Evolutionary conservation across 2,888 invertebrate species (phyloP), one percentile per base, ranked within the genome.

Genomic region (Aricia artaxerxes): DNA sequence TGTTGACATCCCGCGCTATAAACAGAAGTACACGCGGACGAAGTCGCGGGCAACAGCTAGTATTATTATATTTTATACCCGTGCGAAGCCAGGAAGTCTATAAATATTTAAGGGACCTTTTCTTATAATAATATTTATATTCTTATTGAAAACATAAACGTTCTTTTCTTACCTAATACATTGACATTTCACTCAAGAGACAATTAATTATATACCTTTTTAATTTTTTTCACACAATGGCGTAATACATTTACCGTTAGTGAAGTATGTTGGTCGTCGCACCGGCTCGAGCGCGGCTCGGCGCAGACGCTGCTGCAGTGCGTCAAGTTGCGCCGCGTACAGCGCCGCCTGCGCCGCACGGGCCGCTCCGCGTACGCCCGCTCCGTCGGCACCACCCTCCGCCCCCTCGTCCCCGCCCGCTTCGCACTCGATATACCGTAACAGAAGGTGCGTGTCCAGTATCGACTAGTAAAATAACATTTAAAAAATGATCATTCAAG

Each of bases 401-500:
- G 31, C 31, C 83, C 89, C 84, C 82, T 92, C 92, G 24, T 82
- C 81, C 3, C 82, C 16, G 80, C 82, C 76, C 79, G 80, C 81
- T 77, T 72, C 81, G 69, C 80, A 80, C 84, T 91, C 91, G 81
- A 95, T 87, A 87, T 95, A 96, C 79, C 95, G 93, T 82, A 96
- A 88, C 86, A 95, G 91, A 83, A 95, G 89, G 86, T 96, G 95
- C 60, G 96, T 88, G 83, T 96, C 96, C 44, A 92, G 88, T 73
- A 96, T 88, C 53, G 91, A 90, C 95, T 95, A 49, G 16, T 57
- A 16, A 57, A 16, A 57, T 49, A 49, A 49, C 9, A 49, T 49
- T 11, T 44, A 1, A 49, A 49, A 44, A 49, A 49, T 9, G 0
- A 49, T 49, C 49, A 49, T 49, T 9, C 11, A 49, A 44, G 44